A percentile compares a stretch with the other conserved stretches of the same genome.
Evolutionary conservation across 2,797 vertebrate genomes (phyloP).

Genomic region (Tauraco hartlaubi): DNA sequence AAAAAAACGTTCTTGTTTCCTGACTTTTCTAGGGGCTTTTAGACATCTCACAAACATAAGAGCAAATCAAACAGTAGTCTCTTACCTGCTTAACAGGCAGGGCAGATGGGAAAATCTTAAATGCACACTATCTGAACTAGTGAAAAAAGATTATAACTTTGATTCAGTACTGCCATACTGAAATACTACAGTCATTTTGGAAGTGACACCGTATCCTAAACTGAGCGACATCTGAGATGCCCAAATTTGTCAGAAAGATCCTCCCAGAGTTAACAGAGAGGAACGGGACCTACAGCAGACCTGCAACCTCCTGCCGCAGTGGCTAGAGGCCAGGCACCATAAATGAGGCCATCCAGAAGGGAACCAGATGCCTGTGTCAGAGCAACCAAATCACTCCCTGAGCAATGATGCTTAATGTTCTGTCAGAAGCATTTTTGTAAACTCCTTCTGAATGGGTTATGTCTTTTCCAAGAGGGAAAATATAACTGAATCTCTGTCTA

Average conservation of each 20-base stretch:
- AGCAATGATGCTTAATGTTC: not conserved
- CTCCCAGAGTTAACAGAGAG: not conserved
- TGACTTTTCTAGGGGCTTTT: not conserved
- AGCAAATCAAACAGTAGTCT: not conserved
- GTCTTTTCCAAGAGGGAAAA: not conserved
- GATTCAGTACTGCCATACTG: not conserved
- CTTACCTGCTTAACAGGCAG: not conserved
- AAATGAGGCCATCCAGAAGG: not conserved
- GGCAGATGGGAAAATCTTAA: not conserved
- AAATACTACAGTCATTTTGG: not conserved
- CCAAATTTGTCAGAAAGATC: not conserved
- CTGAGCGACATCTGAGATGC: not conserved
- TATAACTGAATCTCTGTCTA: not conserved
- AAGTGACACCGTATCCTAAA: not conserved
- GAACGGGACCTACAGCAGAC: not conserved
- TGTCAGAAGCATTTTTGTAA: not conserved
- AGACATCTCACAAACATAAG: not conserved
- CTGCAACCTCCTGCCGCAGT: not conserved
- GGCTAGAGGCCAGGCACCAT: not conserved
- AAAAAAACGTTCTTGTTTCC: not conserved
- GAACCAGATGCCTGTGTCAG: not conserved
- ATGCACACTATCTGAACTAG: not conserved
- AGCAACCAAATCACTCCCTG: not conserved
- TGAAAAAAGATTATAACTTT: not conserved
- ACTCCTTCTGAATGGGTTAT: not conserved